A percentile compares a stretch with the other conserved stretches of the same genome.
Conservation (phyloP, 2,113 vertebrate genomes). For the Centrocercus urophasianus region DNA sequence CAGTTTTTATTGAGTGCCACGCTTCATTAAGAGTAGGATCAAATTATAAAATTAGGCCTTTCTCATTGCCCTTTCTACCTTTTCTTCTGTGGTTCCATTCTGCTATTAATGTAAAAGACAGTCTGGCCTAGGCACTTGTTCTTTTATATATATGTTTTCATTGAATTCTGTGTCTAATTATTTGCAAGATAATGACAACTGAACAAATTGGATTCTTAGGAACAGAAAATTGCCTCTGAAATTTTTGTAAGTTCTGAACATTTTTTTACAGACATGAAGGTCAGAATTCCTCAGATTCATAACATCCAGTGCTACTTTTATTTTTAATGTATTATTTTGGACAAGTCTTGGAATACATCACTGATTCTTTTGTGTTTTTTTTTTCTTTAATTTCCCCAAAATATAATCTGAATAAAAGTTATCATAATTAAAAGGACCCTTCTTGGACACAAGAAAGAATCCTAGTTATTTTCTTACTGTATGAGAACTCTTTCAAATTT, state of each 20-base stretch:
- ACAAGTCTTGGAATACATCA: background rate
- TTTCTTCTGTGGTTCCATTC: background rate
- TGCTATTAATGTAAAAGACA: background rate
- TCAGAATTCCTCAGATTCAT: background rate
- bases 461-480: background rate
- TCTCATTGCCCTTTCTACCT: background rate
- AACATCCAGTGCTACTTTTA: background rate
- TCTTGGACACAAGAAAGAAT: background rate
- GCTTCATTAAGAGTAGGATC: background rate
- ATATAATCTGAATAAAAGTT: background rate
- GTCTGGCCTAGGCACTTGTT: background rate
- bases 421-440: background rate
- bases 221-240: background rate
- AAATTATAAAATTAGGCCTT: background rate
- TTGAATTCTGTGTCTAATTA: background rate
- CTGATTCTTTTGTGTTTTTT: background rate
- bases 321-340: background rate
- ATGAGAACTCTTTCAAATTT: background rate
- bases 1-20: background rate
- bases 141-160: background rate
- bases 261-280: background rate
- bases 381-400: background rate
- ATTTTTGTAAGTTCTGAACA: background rate
- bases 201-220: background rate
- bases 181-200: background rate